phyloP scores from a whole-genome alignment of 2,888 invertebrate genomes.

The Pollenia griseotomentosa region DNA sequence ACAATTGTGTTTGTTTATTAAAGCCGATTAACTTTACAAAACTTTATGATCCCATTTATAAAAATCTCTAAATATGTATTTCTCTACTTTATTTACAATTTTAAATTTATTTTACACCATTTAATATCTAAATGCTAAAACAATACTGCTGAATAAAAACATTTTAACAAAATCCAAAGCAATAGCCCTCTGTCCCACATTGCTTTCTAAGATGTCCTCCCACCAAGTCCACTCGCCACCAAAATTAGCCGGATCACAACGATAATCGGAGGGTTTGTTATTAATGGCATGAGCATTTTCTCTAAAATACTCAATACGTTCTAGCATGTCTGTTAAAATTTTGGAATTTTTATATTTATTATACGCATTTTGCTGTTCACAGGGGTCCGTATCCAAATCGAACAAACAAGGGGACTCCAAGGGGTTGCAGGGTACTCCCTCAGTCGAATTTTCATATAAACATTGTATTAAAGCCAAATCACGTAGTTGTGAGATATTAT shows the following conservation, averaged over 20 bases:
- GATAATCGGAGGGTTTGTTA: constrained; percentile 85
- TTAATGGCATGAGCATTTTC: constrained; percentile 83
- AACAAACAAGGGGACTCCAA: constrained; percentile 84
- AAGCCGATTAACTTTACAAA: no score
- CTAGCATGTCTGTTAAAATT: constrained; percentile 81
- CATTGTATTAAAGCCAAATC: constrained; percentile 77
- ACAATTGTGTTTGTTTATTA: no score
- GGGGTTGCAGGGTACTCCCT: constrained; percentile 78
- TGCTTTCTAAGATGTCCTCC: constrained; percentile 83
- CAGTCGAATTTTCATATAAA: constrained; percentile 72
- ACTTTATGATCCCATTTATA: no score
- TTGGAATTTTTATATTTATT: constrained; percentile 75
- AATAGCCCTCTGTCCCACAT: not conserved
- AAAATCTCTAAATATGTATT: no score
- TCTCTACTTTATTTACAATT: not conserved
- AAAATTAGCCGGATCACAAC: constrained; percentile 85
- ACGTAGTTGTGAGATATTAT: constrained; percentile 82
- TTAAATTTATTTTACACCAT: constrained; percentile 3
- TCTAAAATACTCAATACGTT: constrained; percentile 84
- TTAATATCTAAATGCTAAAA: constrained; percentile 31
- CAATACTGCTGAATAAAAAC: constrained; percentile 41
- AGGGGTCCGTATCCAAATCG: constrained; percentile 85
- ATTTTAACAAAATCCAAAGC: not conserved
- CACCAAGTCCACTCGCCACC: constrained; percentile 87
- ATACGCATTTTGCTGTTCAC: constrained; percentile 84